Conservation (phyloP, 2,888 invertebrate species). For the Synanthedon formicaeformis region DNA sequence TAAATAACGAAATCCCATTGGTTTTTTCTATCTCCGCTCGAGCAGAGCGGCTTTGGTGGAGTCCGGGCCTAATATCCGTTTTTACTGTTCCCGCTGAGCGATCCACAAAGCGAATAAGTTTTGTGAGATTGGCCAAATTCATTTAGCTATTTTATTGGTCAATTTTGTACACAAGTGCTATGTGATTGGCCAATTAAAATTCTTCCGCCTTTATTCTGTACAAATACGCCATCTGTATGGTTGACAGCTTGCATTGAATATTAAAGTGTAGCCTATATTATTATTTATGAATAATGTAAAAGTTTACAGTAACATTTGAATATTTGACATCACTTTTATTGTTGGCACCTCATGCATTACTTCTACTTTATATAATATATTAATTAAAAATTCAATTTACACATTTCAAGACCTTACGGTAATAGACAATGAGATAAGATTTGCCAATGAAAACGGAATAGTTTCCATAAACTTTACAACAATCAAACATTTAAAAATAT, state of each 20-base stretch:
- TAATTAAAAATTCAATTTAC: conserved; percentile 1
- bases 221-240: no score
- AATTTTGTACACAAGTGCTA: not conserved
- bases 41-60: no score
- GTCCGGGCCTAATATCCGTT: no score
- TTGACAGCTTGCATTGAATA: no score
- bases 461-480: conserved; percentile 63
- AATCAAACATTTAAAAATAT: conserved; percentile 57
- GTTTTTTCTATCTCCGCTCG: no score
- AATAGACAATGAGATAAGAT: conserved; percentile 48
- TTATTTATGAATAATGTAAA: not conserved
- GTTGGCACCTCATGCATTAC: conserved; percentile 2
- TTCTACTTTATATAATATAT: conserved; percentile 2
- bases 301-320: not conserved
- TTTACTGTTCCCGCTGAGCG: no score
- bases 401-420: not conserved
- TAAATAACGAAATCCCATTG: no score
- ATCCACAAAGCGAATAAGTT: not conserved
- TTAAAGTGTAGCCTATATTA: no score
- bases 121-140: not conserved
- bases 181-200: not conserved
- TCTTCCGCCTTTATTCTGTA: no score
- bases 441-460: conserved; percentile 43
- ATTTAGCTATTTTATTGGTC: not conserved
- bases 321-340: not conserved